Evolutionary conservation across 2,797 vertebrate species (phyloP), one percentile per base, ranked within the genome.

Genomic region (Halcyon leucocephala): DNA sequence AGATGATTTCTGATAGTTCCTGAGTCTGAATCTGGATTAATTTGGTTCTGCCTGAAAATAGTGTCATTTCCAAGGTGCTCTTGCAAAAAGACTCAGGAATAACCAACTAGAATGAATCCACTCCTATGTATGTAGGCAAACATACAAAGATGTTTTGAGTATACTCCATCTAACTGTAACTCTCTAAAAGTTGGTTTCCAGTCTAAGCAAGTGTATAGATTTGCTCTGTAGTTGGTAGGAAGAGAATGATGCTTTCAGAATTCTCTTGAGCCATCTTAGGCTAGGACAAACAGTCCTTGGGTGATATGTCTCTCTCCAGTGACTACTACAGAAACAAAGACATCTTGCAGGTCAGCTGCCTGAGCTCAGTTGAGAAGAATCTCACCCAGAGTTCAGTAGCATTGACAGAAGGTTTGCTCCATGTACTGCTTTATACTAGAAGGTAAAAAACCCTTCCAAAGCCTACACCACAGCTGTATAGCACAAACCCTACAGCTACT

Each of bases 81-180:
- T 31, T 3, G 4, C 77, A 55, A 66, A 80, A 73, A 73, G 31
- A 33, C 19, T 82, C 9, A 6, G 62, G 33, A 73, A 54, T 20
- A 20, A 89, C 33, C 12, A 52, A 12, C 26, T 55, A 8, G 51
- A 70, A 49, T 42, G 16, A 25, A 10, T 62, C 8, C 35, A 24
- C 9, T 71, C 15, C 21, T 39, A 0, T 31, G 14, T 22, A 12
- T 0, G 0, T 3, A n/a, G 51, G 49, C 7, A 78, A 76, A 44
- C 8, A 10, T 2, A n/a, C 7, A 28, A 17, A 79, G 49, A 7
- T 0, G 2, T 39, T 74, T 39, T 37, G 41, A 31, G 8, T 24
- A 31, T 21, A 18, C 74, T 69, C 22, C 19, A 37, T 15, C n/a
- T 44, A 29, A 84, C 57, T 10, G 6, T 24, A 52, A 14, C 29